Percentiles rank a stretch among this genome's conserved stretches.
phyloP scores from a whole-genome alignment of 2,888 invertebrate genomes.

The Trichopoda pennipes region DNA sequence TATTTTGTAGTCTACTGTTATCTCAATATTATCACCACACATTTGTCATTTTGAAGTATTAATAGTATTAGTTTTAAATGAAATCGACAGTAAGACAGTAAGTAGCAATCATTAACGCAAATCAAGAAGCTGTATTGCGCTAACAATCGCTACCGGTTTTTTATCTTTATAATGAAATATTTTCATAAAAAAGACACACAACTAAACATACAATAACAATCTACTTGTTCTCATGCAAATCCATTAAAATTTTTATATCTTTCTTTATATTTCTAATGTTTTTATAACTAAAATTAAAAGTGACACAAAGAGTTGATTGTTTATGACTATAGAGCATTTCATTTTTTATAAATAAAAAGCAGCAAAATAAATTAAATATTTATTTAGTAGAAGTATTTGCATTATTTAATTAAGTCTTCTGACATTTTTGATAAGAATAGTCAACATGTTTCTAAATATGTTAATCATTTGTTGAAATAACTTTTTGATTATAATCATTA shows the following conservation, averaged over 20 bases:
- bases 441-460: constrained; percentile 35
- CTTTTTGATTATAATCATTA: neutral
- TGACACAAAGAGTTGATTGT: constrained; percentile 52
- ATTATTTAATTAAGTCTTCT: constrained; percentile 59
- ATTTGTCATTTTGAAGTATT: constrained; percentile 78
- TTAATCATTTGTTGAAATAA: constrained; percentile 25
- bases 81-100: constrained; percentile 56
- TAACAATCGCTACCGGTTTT: constrained; percentile 65
- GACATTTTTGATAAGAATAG: constrained; percentile 19
- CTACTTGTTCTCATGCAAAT: neutral
- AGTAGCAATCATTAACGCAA: constrained; percentile 30
- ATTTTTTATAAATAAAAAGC: neutral
- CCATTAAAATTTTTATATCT: constrained; percentile 13
- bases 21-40: constrained; percentile 79
- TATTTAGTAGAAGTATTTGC: constrained; percentile 30
- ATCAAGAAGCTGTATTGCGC: constrained; percentile 62
- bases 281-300: constrained; percentile 57
- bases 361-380: constrained; percentile 39
- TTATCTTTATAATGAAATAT: constrained; percentile 65
- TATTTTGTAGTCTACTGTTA: constrained; percentile 73
- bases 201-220: neutral
- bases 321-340: constrained; percentile 29
- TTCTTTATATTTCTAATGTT: neutral
- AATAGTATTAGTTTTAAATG: constrained; percentile 57
- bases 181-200: constrained; percentile 19